A percentile compares a stretch with the other conserved stretches of the same genome.
Evolutionary conservation across 2,888 invertebrate species (phyloP).

Genomic region (Charanyca ferruginea): DNA sequence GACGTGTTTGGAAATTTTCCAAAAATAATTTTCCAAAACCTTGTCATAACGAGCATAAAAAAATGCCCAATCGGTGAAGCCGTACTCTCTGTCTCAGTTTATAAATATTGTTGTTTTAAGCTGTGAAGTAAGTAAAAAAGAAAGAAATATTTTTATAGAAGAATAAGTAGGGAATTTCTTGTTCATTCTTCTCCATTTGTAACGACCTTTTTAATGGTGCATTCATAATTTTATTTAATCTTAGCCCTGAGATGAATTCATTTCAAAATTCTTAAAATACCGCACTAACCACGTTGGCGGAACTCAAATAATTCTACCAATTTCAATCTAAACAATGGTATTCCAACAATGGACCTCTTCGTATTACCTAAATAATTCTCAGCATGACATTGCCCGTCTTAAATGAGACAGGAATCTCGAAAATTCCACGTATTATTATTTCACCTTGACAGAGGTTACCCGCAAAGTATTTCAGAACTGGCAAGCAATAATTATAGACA

Average conservation of each 20-base stretch:
- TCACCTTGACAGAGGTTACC: neutral
- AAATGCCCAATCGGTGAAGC: no score
- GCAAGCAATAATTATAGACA: neutral
- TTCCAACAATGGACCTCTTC: neutral
- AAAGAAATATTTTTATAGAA: no score
- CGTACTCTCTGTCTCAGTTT: no score
- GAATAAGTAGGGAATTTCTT: no score
- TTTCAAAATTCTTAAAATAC: conserved; percentile 1
- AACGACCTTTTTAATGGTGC: no score
- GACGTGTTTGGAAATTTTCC: no score
- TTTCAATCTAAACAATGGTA: neutral
- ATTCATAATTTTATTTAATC: no score
- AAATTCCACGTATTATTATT: neutral
- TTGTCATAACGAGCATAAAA: no score
- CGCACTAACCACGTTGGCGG: neutral
- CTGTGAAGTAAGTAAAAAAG: no score
- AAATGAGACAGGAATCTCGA: conserved; percentile 8
- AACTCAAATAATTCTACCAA: neutral
- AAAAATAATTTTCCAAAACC: no score
- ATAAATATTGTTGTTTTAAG: no score
- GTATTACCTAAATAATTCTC: neutral
- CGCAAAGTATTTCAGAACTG: conserved; percentile 3
- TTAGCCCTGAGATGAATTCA: neutral
- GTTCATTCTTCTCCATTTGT: no score
- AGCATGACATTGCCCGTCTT: neutral